Base-by-base conservation (phyloP, 2,797 vertebrate genomes). In the Micropoecilia bifurca region DNA sequence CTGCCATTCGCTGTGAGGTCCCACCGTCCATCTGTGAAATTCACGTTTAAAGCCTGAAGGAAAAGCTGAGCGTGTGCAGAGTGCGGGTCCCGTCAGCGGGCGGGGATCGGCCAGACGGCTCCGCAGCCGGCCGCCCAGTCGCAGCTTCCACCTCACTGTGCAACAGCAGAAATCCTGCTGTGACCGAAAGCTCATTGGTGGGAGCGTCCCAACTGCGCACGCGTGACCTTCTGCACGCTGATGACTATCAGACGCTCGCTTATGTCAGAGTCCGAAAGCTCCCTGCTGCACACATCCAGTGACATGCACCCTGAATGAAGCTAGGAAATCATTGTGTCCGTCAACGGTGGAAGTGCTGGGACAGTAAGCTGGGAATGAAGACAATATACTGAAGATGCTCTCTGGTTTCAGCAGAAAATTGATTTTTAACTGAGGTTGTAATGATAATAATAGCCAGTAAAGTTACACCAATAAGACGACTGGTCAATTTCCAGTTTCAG, bases 241-340 rank as follows among this genome's bases (percentile, higher is more conserved):
- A 82, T 66, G 66, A 50, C 48, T 22, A 20, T 50, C 20, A 81
- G 76, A 77, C 14, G 25, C 25, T 71, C 12, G 25, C 59, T 1
- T 46, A 6, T 10, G 66, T 71, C 36, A 46, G 46, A 39, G 33
- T 22, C n/a, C 71, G 25, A 3, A 13, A 13, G 43, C 47, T 73
- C 63, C 61, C 57, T 66, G 72, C 36, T 48, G n/a, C 78, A 79
- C 80, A 20, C 39, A 43, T 73, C 48, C 63, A 55, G 80, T 39
- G 63, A 48, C 91, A 88, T 83, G 80, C 90, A 92, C 80, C 86
- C 87, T 83, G 93, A 91, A 94, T 88, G 86, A 81, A 85, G 87
- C 91, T 89, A 22, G 77, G 79, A 84, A 90, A 83, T 80, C 50
- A 33, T 81, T 77, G 77, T 87, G 83, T 59, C 71, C 71, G 69